Conservation (phyloP, 1,140 invertebrate species). For the Acromyrmex charruanus region DNA sequence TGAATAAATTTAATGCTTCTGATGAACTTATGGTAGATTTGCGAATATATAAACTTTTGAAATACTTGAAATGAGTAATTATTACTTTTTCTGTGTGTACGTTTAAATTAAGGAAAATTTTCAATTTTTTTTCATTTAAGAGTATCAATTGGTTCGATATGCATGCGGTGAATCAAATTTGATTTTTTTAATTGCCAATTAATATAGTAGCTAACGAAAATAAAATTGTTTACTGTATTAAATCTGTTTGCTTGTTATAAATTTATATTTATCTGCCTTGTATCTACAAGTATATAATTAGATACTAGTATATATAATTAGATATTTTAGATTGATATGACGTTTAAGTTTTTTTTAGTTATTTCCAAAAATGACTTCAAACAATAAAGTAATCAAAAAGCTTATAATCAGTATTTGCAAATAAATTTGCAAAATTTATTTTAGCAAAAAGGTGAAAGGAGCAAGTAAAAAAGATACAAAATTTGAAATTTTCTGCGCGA, state of each 20-base stretch:
- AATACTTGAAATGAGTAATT: too few species aligned
- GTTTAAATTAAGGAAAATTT: conserved; percentile 31
- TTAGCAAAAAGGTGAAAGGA: neutral
- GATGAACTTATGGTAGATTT: too few species aligned
- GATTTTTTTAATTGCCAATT: neutral
- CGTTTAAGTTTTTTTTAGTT: neutral
- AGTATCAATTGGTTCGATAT: conserved; percentile 25
- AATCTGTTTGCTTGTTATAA: neutral
- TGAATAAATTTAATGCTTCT: too few species aligned
- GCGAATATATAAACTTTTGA: too few species aligned
- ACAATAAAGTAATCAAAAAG: neutral
- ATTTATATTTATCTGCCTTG: neutral
- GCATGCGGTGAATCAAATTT: conserved; percentile 26
- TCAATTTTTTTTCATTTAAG: neutral
- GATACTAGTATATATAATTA: neutral
- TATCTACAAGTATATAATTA: neutral
- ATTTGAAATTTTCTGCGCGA: neutral
- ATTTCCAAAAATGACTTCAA: conserved; percentile 6
- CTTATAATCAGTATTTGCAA: neutral
- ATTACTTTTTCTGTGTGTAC: neutral
- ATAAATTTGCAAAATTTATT: neutral
- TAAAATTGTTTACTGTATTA: conserved; percentile 1
- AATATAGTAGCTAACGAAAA: neutral
- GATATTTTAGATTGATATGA: neutral
- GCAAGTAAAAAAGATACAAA: neutral